Evolutionary conservation across 2,113 vertebrate genomes (phyloP).

Genomic region (Oreochromis niloticus): DNA sequence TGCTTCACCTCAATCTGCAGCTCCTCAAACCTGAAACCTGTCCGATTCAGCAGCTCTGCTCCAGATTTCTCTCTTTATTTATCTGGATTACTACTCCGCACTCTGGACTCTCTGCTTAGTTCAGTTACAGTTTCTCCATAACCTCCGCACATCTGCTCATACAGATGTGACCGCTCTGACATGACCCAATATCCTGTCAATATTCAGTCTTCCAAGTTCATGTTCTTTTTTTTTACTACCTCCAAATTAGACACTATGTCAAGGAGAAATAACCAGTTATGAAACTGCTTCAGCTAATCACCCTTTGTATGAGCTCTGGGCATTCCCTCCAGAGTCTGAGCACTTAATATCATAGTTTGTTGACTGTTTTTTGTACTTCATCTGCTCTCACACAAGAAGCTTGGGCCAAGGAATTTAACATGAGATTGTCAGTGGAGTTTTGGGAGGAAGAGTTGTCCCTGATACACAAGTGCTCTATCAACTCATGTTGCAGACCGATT

Average conservation of each 20-base stretch:
- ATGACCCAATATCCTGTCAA: not conserved
- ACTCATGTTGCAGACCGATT: not conserved
- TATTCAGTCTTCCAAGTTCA: not conserved
- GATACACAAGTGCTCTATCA: not conserved
- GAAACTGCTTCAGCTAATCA: not conserved
- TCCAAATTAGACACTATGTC: not conserved
- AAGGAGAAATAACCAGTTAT: not conserved
- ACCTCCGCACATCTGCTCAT: not conserved
- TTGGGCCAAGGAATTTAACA: not conserved
- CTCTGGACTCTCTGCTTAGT: not conserved
- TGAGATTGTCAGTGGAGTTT: not conserved
- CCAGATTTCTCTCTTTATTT: not conserved
- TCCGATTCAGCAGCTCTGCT: not conserved
- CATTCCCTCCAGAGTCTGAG: not conserved
- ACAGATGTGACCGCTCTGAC: not conserved
- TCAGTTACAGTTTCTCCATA: not conserved
- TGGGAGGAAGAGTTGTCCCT: not conserved
- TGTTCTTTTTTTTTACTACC: not conserved
- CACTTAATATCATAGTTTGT: not conserved
- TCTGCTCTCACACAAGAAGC: not conserved
- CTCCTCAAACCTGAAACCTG: not conserved
- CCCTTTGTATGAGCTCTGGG: not conserved
- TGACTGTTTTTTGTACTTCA: not conserved
- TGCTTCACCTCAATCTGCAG: not conserved
- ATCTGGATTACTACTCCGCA: not conserved